phyloP scores from a whole-genome alignment of 2,888 invertebrate genomes.

The Panopea generosa region DNA sequence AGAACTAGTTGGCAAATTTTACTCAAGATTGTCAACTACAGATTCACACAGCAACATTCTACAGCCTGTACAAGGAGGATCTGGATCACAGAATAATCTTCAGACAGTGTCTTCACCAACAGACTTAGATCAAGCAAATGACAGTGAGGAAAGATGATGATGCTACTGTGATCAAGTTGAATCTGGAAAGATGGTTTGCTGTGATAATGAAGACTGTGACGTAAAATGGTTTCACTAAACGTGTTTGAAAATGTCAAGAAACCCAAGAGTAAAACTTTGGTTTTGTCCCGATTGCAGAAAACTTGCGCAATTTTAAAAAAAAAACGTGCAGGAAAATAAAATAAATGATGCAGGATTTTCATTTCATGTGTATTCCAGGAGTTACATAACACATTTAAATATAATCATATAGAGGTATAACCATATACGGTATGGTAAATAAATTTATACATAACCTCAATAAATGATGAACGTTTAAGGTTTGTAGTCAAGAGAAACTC shows the following conservation, averaged over 20 bases:
- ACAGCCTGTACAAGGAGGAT: background rate
- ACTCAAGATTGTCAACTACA: conserved; percentile 16
- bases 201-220: conserved; percentile 62
- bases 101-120: too few species aligned
- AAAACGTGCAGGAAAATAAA: background rate
- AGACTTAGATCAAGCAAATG: too few species aligned
- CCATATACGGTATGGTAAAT: too few species aligned
- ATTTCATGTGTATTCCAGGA: too few species aligned
- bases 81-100: too few species aligned
- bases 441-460: too few species aligned
- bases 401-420: too few species aligned
- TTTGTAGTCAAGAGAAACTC: too few species aligned
- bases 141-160: conserved; percentile 23
- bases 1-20: conserved; percentile 49
- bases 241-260: conserved; percentile 50
- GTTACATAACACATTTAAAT: too few species aligned
- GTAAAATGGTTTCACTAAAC: conserved; percentile 65
- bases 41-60: background rate
- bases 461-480: too few species aligned
- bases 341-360: background rate
- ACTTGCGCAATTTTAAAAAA: background rate
- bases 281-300: conserved; percentile 57
- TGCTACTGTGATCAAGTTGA: conserved; percentile 46
- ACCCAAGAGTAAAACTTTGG: conserved; percentile 50
- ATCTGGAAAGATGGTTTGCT: conserved; percentile 56